Evolutionary conservation across 2,888 invertebrate species (phyloP).

Genomic region (Limnephilus auricula): DNA sequence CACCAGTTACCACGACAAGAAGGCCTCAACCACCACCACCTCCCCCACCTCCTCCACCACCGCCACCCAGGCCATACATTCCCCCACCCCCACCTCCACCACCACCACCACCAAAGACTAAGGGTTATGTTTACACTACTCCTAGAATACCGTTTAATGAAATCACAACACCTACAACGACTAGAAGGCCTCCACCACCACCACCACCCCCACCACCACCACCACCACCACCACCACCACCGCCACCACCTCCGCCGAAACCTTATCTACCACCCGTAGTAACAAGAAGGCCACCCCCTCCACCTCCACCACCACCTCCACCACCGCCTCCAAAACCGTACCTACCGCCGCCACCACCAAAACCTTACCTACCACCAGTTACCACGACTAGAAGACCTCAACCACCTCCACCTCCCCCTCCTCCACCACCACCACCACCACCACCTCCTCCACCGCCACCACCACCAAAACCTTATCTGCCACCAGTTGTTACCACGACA

Average conservation of each 20-base stretch:
- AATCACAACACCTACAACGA: background rate
- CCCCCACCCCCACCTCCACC: constrained; percentile 52
- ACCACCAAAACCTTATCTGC: constrained; percentile 24
- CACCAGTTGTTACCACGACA: background rate
- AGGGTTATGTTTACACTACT: background rate
- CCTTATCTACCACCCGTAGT: constrained; percentile 8
- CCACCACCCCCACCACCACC: constrained; percentile 48
- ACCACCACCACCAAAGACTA: background rate
- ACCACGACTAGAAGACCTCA: constrained; percentile 6
- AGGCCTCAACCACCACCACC: background rate
- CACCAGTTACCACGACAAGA: background rate
- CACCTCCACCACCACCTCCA: constrained; percentile 47
- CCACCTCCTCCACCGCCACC: constrained; percentile 5
- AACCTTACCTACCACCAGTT: background rate
- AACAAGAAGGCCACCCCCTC: constrained; percentile 36
- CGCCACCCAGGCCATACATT: background rate
- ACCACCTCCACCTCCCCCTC: constrained; percentile 19
- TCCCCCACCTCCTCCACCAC: background rate
- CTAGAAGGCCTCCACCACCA: constrained; percentile 24
- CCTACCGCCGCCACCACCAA: background rate
- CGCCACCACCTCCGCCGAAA: background rate
- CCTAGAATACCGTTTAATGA: constrained; percentile 4
- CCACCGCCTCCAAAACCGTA: constrained; percentile 4
- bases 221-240: constrained; percentile 28
- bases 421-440: constrained; percentile 22